phyloP scores from a whole-genome alignment of 2,888 invertebrate genomes.

The Elmis aenea region DNA sequence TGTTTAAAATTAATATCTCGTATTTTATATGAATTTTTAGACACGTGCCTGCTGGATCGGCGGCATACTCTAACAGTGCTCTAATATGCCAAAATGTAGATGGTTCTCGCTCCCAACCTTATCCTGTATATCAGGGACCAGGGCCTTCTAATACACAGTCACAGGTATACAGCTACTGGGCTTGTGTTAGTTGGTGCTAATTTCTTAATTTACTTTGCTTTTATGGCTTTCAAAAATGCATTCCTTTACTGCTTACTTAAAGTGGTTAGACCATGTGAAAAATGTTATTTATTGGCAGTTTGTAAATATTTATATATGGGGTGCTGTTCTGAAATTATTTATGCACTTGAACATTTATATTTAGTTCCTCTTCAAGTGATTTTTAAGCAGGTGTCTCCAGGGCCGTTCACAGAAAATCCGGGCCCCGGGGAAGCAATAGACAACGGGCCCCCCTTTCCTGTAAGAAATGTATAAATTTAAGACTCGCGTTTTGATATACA shows the following conservation, averaged over 20 bases:
- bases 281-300: no score
- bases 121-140: conserved; percentile 41
- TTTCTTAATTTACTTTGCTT: conserved; percentile 3
- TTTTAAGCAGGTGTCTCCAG: no score
- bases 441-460: no score
- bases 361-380: no score
- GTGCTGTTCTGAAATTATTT: no score
- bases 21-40: conserved; percentile 31
- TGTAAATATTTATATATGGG: no score
- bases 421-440: no score
- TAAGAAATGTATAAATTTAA: no score
- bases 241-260: background rate
- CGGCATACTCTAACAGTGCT: conserved; percentile 39
- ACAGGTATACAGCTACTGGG: conserved; percentile 34
- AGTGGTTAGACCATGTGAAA: background rate
- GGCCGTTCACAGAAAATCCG: no score
- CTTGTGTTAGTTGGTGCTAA: conserved; percentile 9
- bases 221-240: no score
- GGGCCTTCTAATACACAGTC: conserved; percentile 34
- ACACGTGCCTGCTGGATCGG: conserved; percentile 40
- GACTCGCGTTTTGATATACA: no score
- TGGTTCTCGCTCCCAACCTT: conserved; percentile 40
- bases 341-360: no score
- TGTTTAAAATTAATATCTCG: background rate
- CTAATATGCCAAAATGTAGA: conserved; percentile 40